Evolutionary conservation across 2,797 vertebrate species (phyloP).

Genomic region (Saguinus oedipus): DNA sequence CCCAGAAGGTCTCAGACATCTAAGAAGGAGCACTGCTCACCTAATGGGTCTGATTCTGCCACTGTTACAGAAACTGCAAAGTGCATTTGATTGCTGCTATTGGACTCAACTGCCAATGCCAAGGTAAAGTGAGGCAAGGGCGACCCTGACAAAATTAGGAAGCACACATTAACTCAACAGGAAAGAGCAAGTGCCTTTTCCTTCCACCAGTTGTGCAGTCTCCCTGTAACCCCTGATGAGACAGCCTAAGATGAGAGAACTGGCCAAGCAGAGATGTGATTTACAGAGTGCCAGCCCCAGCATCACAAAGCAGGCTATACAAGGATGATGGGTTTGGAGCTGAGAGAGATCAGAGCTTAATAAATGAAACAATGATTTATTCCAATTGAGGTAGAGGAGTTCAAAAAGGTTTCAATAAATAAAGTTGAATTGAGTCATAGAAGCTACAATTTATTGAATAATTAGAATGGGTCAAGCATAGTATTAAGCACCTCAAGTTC

Average conservation of each 20-base stretch:
- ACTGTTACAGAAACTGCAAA: not conserved
- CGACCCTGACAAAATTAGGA: not conserved
- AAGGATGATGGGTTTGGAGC: not conserved
- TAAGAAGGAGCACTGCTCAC: accelerated
- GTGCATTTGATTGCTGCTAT: not conserved
- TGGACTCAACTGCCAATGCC: not conserved
- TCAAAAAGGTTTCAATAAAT: not conserved
- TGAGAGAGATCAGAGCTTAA: not conserved
- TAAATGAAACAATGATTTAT: not conserved
- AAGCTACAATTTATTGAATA: not conserved
- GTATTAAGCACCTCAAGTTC: not conserved
- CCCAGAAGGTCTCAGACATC: not conserved
- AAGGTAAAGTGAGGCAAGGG: not conserved
- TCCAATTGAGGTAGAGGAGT: not conserved
- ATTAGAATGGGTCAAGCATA: not conserved
- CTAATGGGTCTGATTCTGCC: not conserved
- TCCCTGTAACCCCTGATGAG: accelerated
- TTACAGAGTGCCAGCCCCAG: not conserved
- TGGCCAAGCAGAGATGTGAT: not conserved
- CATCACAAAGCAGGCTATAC: not conserved
- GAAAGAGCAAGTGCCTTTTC: not conserved
- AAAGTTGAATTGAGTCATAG: not conserved
- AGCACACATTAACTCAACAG: not conserved
- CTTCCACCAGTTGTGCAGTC: not conserved
- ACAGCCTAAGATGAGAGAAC: not conserved